Base-by-base conservation (phyloP, 2,113 vertebrate species). In the Polyodon spathula region DNA sequence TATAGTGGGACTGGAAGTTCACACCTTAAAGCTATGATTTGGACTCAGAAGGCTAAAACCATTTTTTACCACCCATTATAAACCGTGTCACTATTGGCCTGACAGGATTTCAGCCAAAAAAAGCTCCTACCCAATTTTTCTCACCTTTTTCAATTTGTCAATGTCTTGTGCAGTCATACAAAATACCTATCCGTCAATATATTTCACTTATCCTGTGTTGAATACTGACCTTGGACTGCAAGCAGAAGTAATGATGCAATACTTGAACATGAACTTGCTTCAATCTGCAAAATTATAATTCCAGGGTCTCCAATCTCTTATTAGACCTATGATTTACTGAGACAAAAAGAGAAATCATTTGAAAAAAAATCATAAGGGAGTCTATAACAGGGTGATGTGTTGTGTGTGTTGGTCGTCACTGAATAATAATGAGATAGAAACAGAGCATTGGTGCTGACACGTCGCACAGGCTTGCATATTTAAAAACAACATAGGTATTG, bases 111-210 rank as follows among this genome's bases (percentile, higher is more conserved):
- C 48, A 42, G 43, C 27, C n/a, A 27, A 71, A 71, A 69, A 60
- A 37, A 15, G 40, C 17, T 39, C 64, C 69, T 65, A 67, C 62
- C 70, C 75, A 67, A 73, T 74, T 71, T 61, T 68, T 43, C 42
- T 61, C 78, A 66, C 64, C 4, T 40, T 7, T 27, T 27, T n/a
- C 58, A 66, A 77, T 79, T 70, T 61, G 71, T 83, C 76, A 76
- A 59, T 69, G 70, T 77, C 70, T 66, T 54, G 52, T 65, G 62
- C 66, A 57, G 77, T 75, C 63, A 56, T 65, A 61, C 62, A 62
- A 78, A 78, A 75, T 68, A 73, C 66, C 66, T 68, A 80, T 82
- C 80, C 74, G 80, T 84, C 82, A 80, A 65, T 50, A 14, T 51
- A 44, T 57, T 65, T 46, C 66, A 68, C 69, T 58, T 39, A 15